These are phyloP conservation scores for Dreissena polymorpha DNA, from an alignment of 1,140 invertebrate genomes.

Conservation along the genomic window DNA sequence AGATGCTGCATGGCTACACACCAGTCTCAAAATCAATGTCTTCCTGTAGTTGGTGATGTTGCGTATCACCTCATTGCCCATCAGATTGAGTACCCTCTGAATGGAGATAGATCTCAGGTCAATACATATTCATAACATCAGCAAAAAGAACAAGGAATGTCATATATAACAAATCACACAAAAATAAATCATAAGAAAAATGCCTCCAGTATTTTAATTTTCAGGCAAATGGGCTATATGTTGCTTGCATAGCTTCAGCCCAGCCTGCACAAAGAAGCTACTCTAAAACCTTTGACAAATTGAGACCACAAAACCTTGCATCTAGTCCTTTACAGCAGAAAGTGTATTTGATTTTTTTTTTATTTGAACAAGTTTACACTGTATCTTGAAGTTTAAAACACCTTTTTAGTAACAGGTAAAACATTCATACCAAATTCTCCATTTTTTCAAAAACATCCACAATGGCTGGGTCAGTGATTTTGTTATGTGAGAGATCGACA, in stretches of 20 bases:
- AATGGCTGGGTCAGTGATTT: conserved; percentile 85
- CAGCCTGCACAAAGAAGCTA: too few relatives aligned
- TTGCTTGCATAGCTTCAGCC: too few relatives aligned
- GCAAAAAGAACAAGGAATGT: not conserved
- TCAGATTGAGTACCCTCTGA: conserved; percentile 85
- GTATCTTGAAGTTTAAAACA: too few relatives aligned
- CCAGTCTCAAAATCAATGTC: conserved; percentile 88
- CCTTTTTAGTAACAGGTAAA: too few relatives aligned
- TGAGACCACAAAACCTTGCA: too few relatives aligned
- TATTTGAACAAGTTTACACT: not conserved
- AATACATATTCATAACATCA: not conserved
- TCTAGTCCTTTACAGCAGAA: too few relatives aligned
- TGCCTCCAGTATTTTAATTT: too few relatives aligned
- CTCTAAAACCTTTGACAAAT: too few relatives aligned
- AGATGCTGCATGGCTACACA: conserved; percentile 64
- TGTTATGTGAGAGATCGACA: conserved; percentile 94
- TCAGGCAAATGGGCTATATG: too few relatives aligned
- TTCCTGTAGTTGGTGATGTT: conserved; percentile 92
- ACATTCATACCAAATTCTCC: conserved; percentile 78
- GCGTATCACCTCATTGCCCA: conserved; percentile 91
- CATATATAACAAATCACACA: not conserved
- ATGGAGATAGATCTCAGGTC: conserved; percentile 18
- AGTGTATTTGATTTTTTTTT: too few relatives aligned
- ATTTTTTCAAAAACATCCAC: conserved; percentile 82
- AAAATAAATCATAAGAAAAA: too few relatives aligned